Base-by-base conservation (phyloP, 2,888 invertebrate genomes). In the Amorpha juglandis region DNA sequence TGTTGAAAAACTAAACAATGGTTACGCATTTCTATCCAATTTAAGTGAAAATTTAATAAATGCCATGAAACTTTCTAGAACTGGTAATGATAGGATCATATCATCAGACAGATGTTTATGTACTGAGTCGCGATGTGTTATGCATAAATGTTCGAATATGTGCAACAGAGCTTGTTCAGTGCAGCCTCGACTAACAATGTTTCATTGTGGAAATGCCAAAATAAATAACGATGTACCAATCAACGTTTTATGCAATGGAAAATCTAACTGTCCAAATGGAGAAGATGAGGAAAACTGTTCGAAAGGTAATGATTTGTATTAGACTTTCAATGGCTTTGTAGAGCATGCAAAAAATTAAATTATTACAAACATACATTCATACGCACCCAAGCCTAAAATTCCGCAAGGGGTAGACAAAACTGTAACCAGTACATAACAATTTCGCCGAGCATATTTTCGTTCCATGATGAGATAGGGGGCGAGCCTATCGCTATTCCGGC, bases 231-330 rank as follows among this genome's bases (percentile, higher is more conserved):
- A 78, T 33, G 69, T 89, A 50, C 68, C 82, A 0, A 53, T 87
- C 19, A 80, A 84, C 53, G 67, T 71, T 6, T 69, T 92, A 63
- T 92, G 92, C 68, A 77, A 92, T 64, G 83, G 84, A 12, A 81
- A 78, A 68, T 48, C 62, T 1, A 81, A 90, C 70, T 92, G 92
- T 68, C 80, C 81, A 1, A 72, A 74, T 38, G 83, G 80, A 38
- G 85, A 88, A 53, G 92, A 92, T 51, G 92, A 92, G 78, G 65
- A 69, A 0, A 64, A 79, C 48, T 92, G 92, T 71, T 75, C 69
- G 27, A 78, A 73, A 75, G 89, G 91, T 87, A 77, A 71, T 62
- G 64, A 51, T 62, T 38, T 33, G 27, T 48, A 65, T 33, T 19
- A 27, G 38, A 65, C 38, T 16, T 35, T n/a, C 21, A 50, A 62